phyloP scores from a whole-genome alignment of 2,888 invertebrate genomes.

The Aspidiotus destructor region DNA sequence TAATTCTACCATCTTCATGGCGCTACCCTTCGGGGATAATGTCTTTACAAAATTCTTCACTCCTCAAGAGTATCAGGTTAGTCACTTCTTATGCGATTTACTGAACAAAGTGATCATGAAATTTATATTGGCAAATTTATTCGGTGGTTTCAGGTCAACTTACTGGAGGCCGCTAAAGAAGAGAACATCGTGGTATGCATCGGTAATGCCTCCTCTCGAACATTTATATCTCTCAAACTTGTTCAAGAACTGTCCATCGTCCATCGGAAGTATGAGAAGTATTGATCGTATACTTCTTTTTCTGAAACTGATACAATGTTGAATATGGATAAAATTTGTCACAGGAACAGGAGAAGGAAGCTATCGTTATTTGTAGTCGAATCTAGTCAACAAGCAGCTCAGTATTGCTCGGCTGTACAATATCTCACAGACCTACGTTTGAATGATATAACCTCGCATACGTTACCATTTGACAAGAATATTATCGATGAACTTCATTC shows the following conservation, averaged over 20 bases:
- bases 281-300: neutral
- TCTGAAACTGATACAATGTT: neutral
- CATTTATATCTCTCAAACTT: slow-evolving; percentile 77
- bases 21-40: slow-evolving; percentile 47
- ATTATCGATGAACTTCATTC: neutral
- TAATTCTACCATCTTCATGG: slow-evolving; percentile 35
- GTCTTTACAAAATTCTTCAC: slow-evolving; percentile 69
- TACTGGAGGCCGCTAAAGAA: slow-evolving; percentile 62
- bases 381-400: slow-evolving; percentile 36
- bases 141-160: slow-evolving; percentile 50
- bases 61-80: slow-evolving; percentile 65
- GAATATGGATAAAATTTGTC: neutral
- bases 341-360: slow-evolving; percentile 34
- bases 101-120: neutral
- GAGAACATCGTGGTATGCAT: slow-evolving; percentile 69
- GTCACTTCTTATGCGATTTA: slow-evolving; percentile 6
- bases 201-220: slow-evolving; percentile 64
- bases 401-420: slow-evolving; percentile 36
- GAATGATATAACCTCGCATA: slow-evolving; percentile 26
- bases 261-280: slow-evolving; percentile 49
- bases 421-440: slow-evolving; percentile 38
- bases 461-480: slow-evolving; percentile 17
- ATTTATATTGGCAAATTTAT: neutral
- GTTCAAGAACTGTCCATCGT: slow-evolving; percentile 69
- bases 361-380: slow-evolving; percentile 37